Base-by-base conservation (phyloP, 1,140 invertebrate genomes). In the Trichonephila inaurata region DNA sequence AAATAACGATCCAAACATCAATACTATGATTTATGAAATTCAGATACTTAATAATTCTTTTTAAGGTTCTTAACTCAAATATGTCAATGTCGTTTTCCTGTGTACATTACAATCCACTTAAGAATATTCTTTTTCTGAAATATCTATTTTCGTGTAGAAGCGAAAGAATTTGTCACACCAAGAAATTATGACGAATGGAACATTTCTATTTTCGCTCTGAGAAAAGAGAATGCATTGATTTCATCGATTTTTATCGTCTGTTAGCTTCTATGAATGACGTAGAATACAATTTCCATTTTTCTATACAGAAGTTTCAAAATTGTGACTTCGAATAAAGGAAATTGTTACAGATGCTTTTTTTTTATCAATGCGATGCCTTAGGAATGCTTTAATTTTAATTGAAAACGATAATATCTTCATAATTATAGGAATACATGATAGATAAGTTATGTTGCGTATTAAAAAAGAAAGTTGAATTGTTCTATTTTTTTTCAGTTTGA, bases 141-240 rank as follows among this genome's bases (percentile, higher is more conserved):
- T 6, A 16, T 28, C 33, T 28, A 40, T 18, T 18, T 18, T 1
- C 16, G 28, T 77, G 28, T 18, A 33, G 28, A 40, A 77, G 28
- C 72, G 72, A 77, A 77, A 33, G 28, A 18, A 77, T 77, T 40
- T 77, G 72, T 33, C 72, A 77, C 21, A 6, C 62, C 16, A 18
- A 21, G 33, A 33, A 77, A 77, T 77, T 77, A 33, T 33, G 72
- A 77, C 72, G 72, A 77, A 77, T 77, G 28, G 12, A 33, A 18
- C 33, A 40, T 33, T 77, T 77, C 72, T 77, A 77, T 77, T 77
- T 77, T 77, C 72, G 28, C 33, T 40, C 72, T 40, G 28, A 18
- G 14, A 77, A 77, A 69, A 69, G 66, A 69, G 28, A 77, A 33
- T 77, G 72, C 72, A 77, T 40, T 77, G 72, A 77, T 40, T 77